A percentile compares a stretch with the other conserved stretches of the same genome.
These are phyloP conservation scores for Martes martes DNA, from an alignment of 2,113 vertebrate genomes.

Conservation along the genomic window DNA sequence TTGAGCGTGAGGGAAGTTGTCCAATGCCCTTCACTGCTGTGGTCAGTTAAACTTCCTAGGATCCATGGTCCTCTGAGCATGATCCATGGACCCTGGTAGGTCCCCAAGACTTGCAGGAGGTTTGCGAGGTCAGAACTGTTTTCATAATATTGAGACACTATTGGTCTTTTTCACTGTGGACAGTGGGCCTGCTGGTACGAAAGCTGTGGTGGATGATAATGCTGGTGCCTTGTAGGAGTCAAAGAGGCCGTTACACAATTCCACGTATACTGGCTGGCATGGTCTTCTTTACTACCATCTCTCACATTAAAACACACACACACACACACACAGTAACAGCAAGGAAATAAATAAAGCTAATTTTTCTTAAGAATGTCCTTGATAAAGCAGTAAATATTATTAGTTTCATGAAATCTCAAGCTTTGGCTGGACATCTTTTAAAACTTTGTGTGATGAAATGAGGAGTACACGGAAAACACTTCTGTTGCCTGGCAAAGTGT, in stretches of 20 bases:
- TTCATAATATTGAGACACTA: background rate
- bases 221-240: background rate
- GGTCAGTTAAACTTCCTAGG: background rate
- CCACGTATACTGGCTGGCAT: rapidly evolving
- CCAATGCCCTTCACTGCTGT: rapidly evolving
- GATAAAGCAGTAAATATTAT: background rate
- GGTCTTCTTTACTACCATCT: rapidly evolving
- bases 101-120: background rate
- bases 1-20: background rate
- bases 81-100: background rate
- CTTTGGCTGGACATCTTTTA: background rate
- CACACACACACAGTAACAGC: too few relatives aligned
- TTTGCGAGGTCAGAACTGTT: background rate
- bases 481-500: rapidly evolving
- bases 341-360: background rate
- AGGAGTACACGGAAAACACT: background rate
- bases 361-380: background rate
- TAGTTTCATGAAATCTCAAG: background rate
- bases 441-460: background rate
- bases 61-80: background rate
- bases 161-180: background rate
- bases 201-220: background rate
- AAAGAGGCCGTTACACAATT: background rate
- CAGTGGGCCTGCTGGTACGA: background rate
- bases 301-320: background rate